Conservation (phyloP, 1,140 invertebrate species). For the Tribolium madens region DNA sequence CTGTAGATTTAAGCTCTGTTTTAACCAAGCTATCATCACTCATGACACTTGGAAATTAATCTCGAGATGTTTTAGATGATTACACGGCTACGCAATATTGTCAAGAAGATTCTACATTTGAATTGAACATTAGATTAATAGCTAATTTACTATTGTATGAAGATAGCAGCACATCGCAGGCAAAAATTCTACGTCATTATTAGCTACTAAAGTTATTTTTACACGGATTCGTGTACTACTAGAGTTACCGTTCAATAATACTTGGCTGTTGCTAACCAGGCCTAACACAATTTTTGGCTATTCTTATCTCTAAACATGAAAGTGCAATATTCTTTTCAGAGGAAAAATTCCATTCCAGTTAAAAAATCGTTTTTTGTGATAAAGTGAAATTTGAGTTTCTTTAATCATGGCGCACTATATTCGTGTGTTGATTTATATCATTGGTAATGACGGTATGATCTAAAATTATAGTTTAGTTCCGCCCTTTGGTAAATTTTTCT, state of each 20-base stretch:
- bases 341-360: neutral
- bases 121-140: slow-evolving; percentile 13
- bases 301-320: neutral
- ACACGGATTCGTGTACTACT: slow-evolving; percentile 29
- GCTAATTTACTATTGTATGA: neutral
- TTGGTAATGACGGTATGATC: neutral
- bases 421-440: neutral
- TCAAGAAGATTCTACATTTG: slow-evolving; percentile 11
- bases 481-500: neutral
- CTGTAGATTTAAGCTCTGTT: neutral
- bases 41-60: neutral
- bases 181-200: slow-evolving; percentile 8
- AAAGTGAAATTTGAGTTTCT: neutral
- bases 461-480: neutral
- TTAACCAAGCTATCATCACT: neutral
- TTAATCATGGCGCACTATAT: neutral
- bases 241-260: slow-evolving; percentile 27
- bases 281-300: slow-evolving; percentile 32
- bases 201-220: slow-evolving; percentile 28
- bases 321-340: neutral
- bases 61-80: neutral
- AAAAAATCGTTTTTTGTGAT: neutral
- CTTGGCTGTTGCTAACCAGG: neutral
- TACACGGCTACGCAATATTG: neutral
- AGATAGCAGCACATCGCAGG: slow-evolving; percentile 27